phyloP scores from a whole-genome alignment of 2,113 vertebrate genomes.

The Nibea albiflora region DNA sequence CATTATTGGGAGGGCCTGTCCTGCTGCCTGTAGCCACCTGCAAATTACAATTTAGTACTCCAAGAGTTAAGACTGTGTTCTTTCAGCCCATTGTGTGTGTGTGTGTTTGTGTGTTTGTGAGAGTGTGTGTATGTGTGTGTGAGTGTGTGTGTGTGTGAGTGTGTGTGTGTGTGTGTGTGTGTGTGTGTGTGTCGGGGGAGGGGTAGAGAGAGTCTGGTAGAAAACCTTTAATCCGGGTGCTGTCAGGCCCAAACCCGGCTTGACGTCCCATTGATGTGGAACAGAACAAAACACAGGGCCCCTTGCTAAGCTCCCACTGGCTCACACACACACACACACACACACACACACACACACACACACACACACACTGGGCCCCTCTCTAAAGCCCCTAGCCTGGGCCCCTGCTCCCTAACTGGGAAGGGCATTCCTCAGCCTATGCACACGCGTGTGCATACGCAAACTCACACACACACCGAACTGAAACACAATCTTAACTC shows the following conservation, averaged over 20 bases:
- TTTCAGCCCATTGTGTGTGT: constrained; percentile 83
- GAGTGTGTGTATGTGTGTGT: constrained; percentile 66
- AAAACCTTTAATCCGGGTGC: constrained; percentile 84
- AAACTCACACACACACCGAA: constrained; percentile 70
- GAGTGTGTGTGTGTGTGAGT: constrained; percentile 33
- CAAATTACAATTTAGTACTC: constrained; percentile 88
- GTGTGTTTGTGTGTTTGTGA: constrained; percentile 62
- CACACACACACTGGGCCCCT: constrained; percentile 55
- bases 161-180: constrained; percentile 72
- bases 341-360: constrained; percentile 38
- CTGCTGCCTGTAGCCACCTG: constrained; percentile 81
- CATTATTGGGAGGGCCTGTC: constrained; percentile 58
- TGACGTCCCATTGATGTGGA: constrained; percentile 85
- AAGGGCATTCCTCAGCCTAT: constrained; percentile 77
- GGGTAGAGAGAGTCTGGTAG: constrained; percentile 86
- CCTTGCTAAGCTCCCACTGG: constrained; percentile 89
- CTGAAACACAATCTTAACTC: constrained; percentile 82
- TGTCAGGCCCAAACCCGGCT: constrained; percentile 84
- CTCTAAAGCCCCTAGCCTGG: constrained; percentile 75
- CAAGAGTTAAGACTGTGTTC: constrained; percentile 85
- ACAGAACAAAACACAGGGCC: constrained; percentile 91
- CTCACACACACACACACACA: constrained; percentile 63
- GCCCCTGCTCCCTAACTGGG: constrained; percentile 72
- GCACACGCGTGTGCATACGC: constrained; percentile 53
- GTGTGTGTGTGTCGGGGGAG: constrained; percentile 81